Percentiles rank a stretch among this genome's conserved stretches.
These are phyloP conservation scores for Julus scanicus DNA, from an alignment of 2,888 invertebrate genomes.

Conservation along the genomic window DNA sequence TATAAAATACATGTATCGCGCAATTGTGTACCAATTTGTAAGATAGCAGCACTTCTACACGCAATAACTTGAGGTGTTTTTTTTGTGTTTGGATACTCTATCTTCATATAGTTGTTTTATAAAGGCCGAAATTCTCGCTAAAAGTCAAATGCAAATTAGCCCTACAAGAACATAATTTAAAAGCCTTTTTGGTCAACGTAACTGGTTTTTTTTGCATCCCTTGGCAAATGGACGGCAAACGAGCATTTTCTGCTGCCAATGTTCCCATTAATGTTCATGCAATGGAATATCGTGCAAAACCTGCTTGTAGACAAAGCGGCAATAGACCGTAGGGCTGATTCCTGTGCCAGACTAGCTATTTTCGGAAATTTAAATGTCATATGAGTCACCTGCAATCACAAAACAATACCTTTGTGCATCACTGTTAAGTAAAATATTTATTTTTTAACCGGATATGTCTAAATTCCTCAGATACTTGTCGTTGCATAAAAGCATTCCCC, in stretches of 20 bases:
- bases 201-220: background rate
- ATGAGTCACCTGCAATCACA: background rate
- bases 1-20: too few species aligned
- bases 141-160: slow-evolving; percentile 18
- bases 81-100: background rate
- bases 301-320: background rate
- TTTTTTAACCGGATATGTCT: background rate
- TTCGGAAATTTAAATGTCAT: background rate
- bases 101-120: background rate
- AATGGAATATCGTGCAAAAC: slow-evolving; percentile 24
- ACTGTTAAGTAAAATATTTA: background rate
- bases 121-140: background rate
- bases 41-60: background rate
- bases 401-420: background rate
- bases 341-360: background rate
- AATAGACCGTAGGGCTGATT: background rate
- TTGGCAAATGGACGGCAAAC: background rate
- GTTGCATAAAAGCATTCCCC: background rate
- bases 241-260: slow-evolving; percentile 25
- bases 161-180: background rate
- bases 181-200: background rate
- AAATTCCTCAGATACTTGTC: background rate
- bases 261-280: slow-evolving; percentile 4
- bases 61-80: background rate
- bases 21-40: too few species aligned